Conservation (phyloP, 2,888 invertebrate genomes). For the Poecilus cupreus region DNA sequence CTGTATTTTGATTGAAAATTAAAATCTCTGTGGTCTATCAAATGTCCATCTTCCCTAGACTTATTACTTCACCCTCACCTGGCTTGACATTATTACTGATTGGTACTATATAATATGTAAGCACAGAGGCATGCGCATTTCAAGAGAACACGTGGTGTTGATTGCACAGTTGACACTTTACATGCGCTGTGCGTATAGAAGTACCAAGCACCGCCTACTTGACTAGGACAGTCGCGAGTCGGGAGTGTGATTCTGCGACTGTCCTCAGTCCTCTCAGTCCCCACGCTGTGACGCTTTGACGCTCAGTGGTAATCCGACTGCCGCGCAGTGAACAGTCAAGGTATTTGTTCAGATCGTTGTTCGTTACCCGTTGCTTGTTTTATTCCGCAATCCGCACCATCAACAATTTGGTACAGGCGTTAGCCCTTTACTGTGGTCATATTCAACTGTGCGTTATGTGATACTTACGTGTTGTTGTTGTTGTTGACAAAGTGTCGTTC, state of each 20-base stretch:
- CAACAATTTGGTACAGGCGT: background rate
- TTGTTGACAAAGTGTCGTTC: slow-evolving; percentile 58
- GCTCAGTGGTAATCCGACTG: slow-evolving; percentile 69
- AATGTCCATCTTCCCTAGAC: too few relatives aligned
- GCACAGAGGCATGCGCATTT: background rate
- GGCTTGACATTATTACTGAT: too few relatives aligned
- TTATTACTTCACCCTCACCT: too few relatives aligned
- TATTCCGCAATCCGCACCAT: too few relatives aligned
- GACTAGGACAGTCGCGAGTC: slow-evolving; percentile 67
- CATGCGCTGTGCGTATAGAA: slow-evolving; percentile 68
- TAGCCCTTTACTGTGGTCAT: background rate
- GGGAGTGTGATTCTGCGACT: slow-evolving; percentile 35
- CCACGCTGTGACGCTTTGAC: slow-evolving; percentile 39
- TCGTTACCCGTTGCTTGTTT: too few relatives aligned
- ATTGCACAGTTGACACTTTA: slow-evolving; percentile 31
- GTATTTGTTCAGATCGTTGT: slow-evolving; percentile 63
- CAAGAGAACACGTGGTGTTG: background rate
- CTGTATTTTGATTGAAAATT: too few relatives aligned
- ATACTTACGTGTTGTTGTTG: too few relatives aligned
- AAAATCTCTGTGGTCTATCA: too few relatives aligned
- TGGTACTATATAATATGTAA: too few relatives aligned
- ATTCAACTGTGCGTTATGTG: background rate
- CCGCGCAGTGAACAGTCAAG: slow-evolving; percentile 67
- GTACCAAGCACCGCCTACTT: slow-evolving; percentile 68
- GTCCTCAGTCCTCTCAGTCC: slow-evolving; percentile 21